These are phyloP conservation scores for Euphydryas editha DNA, from an alignment of 2,888 invertebrate genomes.

Conservation along the genomic window DNA sequence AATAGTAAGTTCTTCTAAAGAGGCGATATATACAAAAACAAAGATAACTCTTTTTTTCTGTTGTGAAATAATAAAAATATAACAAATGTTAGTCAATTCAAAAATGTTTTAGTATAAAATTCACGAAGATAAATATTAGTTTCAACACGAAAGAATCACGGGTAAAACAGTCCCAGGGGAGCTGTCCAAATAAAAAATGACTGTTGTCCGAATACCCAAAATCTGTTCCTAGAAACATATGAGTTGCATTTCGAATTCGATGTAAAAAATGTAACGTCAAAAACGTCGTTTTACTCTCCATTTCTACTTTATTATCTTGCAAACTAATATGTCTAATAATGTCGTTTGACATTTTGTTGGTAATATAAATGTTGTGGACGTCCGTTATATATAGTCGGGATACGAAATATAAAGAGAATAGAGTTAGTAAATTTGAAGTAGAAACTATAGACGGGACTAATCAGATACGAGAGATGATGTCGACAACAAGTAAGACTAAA, in stretches of 20 bases:
- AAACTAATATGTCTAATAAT: too few relatives aligned
- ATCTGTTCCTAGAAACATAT: slow-evolving; percentile 18
- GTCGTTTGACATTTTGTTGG: background rate
- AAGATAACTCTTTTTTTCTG: background rate
- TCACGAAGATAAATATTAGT: slow-evolving; percentile 14
- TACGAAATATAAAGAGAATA: too few relatives aligned
- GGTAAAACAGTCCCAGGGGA: slow-evolving; percentile 19
- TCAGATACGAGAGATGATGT: too few relatives aligned
- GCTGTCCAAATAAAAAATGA: slow-evolving; percentile 25
- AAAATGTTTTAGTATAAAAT: background rate
- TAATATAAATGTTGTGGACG: too few relatives aligned
- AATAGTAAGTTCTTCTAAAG: too few relatives aligned
- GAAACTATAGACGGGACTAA: too few relatives aligned
- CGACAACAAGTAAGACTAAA: too few relatives aligned
- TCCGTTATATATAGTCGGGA: too few relatives aligned
- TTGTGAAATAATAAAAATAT: background rate
- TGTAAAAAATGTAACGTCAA: slow-evolving; percentile 11
- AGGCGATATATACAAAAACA: background rate
- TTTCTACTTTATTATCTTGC: too few relatives aligned
- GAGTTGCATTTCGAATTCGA: slow-evolving; percentile 22
- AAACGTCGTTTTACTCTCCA: background rate
- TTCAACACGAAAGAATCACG: slow-evolving; percentile 15
- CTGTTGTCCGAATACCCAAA: slow-evolving; percentile 24
- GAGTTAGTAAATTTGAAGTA: too few relatives aligned
- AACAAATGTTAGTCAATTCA: background rate